A percentile compares a stretch with the other conserved stretches of the same genome.
These are phyloP conservation scores for Gordius sp. DNA, from an alignment of 2,888 invertebrate species.

Conservation along the genomic window DNA sequence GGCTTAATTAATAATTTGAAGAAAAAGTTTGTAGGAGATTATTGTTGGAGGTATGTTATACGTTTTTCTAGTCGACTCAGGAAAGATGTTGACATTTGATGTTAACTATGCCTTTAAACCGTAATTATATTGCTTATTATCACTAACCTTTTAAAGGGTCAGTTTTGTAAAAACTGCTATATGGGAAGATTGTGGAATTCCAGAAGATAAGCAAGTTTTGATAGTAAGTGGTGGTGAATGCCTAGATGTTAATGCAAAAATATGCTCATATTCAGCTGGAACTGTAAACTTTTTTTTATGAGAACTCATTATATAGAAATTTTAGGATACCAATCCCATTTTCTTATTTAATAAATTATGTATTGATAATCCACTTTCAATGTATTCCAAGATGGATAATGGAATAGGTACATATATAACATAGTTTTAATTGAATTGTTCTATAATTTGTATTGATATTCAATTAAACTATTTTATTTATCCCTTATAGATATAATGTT, in stretches of 20 bases:
- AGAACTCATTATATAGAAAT: not conserved
- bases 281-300: constrained; percentile 12
- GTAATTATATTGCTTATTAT: not conserved
- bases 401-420: no score
- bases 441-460: no score
- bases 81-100: not conserved
- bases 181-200: not conserved
- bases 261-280: constrained; percentile 13
- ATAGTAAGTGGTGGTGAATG: constrained; percentile 8
- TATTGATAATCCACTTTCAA: not conserved
- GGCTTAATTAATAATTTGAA: no score
- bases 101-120: constrained; percentile 11
- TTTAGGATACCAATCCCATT: constrained; percentile 13
- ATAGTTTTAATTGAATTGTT: no score
- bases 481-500: no score
- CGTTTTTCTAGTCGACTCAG: constrained; percentile 1
- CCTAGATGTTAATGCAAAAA: not conserved
- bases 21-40: no score
- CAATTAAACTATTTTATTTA: no score
- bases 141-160: constrained; percentile 8
- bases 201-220: constrained; percentile 3
- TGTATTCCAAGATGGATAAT: no score
- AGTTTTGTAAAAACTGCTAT: not conserved
- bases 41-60: no score
- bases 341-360: constrained; percentile 11